Evolutionary conservation across 2,888 invertebrate genomes (phyloP), one percentile per base, ranked within the genome.

Genomic region (Zygothrica quintamaculata): DNA sequence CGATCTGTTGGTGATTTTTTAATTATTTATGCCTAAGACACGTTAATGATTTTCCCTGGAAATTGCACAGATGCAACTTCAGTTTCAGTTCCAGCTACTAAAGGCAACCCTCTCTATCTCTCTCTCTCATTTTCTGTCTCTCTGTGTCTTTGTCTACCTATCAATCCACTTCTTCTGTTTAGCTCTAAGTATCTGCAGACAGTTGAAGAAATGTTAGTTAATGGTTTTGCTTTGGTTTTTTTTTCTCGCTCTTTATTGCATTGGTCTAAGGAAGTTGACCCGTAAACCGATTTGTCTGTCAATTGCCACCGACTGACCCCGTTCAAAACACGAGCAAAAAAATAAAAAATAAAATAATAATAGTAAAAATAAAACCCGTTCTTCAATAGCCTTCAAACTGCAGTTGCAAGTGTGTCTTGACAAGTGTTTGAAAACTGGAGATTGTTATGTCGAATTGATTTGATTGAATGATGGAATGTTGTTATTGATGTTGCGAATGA

Each of bases 11-110:
- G 62, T 53, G 66, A 59, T 65, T 80, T 76, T 79, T 77, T 82
- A 82, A 82, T 82, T 82, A 75, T 79, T 85, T 85, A 79, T 79
- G 75, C 77, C 60, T 77, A 84, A 80, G 77, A 81, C 85, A 77
- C 85, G 82, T 82, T 81, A 79, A 81, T 85, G 77, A 82, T 79
- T 84, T 85, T 82, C 82, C 66, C 47, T 64, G 66, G 79, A 75
- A 72, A 81, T 50, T 40, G 61, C 59, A 64, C 34, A 55, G 55
- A 67, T 58, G 65, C 50, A 16, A 5, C 25, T 34, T 11, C 15
- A 8, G 8, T 6, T 22, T 40, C n/a, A 31, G 11, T 33, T 34
- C 22, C 11, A 18, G 34, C 13, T 13, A 31, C 31, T 31, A 2
- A 1, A n/a, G 31, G 3, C 9, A 11, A 1, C 11, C 6, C 18